Percentiles rank a stretch among this genome's conserved stretches.
These are phyloP conservation scores for Sebastes reedi DNA, from an alignment of 2,797 vertebrate species.

Conservation along the genomic window DNA sequence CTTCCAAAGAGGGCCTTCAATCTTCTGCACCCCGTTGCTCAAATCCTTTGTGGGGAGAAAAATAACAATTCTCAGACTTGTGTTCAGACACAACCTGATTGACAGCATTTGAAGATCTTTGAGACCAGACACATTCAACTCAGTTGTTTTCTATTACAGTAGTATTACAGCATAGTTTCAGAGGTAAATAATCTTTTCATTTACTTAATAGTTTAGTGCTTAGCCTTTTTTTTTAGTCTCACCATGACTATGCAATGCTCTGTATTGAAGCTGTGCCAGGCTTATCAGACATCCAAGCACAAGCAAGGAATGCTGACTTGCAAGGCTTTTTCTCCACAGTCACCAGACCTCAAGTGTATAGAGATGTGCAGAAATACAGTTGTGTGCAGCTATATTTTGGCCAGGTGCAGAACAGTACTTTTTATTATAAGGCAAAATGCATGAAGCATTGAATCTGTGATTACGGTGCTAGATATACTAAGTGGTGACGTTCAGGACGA, in stretches of 20 bases:
- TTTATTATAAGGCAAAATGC: not conserved
- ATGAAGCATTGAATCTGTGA: not conserved
- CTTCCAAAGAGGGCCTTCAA: slow-evolving; percentile 92
- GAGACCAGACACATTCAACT: not conserved
- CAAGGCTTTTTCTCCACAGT: not conserved
- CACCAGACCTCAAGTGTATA: not conserved
- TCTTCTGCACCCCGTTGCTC: slow-evolving; percentile 79
- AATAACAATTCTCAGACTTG: not conserved
- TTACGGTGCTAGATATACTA: not conserved
- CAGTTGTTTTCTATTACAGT: not conserved
- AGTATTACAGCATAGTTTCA: not conserved
- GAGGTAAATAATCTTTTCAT: not conserved
- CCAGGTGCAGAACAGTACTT: not conserved
- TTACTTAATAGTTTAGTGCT: not conserved
- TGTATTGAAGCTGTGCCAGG: slow-evolving; percentile 24
- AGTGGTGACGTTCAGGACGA: not conserved
- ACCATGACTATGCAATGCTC: slow-evolving; percentile 4
- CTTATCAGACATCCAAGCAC: slow-evolving; percentile 16
- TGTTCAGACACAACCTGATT: not conserved
- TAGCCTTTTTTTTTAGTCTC: not conserved
- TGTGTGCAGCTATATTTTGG: not conserved
- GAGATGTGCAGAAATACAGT: not conserved
- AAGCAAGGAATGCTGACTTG: slow-evolving; percentile 12
- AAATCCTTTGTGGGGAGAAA: slow-evolving; percentile 69
- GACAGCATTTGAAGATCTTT: not conserved